These are phyloP conservation scores for Novumbra hubbsi DNA, from an alignment of 2,797 vertebrate species.

Conservation along the genomic window DNA sequence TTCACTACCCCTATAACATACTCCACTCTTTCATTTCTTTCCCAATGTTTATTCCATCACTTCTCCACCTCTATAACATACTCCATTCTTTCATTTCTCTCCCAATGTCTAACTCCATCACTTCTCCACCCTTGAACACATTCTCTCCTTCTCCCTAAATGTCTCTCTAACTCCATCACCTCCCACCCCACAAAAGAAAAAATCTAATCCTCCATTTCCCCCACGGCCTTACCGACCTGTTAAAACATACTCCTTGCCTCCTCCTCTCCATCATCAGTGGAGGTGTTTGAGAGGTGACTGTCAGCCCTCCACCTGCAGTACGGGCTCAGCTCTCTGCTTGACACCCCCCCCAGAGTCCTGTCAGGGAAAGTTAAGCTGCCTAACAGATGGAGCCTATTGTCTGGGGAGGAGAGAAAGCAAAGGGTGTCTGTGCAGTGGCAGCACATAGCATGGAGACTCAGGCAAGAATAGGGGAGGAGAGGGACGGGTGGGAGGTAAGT, in stretches of 20 bases:
- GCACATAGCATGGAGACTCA: constrained; percentile 4
- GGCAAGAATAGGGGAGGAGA: neutral
- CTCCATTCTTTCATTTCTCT: constrained; percentile 18
- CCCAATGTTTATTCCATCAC: no score
- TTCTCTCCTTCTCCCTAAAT: constrained; percentile 26
- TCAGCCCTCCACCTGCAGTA: constrained; percentile 55
- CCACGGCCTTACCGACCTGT: neutral
- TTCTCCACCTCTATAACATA: constrained; percentile 28
- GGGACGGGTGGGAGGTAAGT: constrained; percentile 1
- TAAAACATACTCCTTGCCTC: neutral
- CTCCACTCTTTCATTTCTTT: constrained; percentile 32
- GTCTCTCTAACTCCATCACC: constrained; percentile 39
- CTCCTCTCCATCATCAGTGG: neutral
- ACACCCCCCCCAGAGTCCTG: constrained; percentile 46
- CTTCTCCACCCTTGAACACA: constrained; percentile 16
- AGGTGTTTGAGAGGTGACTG: constrained; percentile 53
- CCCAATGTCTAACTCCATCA: neutral
- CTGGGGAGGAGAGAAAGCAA: constrained; percentile 21
- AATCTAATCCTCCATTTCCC: neutral
- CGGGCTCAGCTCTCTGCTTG: neutral
- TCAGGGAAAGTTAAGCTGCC: constrained; percentile 64
- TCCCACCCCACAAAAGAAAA: neutral
- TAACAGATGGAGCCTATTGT: constrained; percentile 56
- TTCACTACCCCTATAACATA: constrained; percentile 7
- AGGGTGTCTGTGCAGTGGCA: constrained; percentile 19